These are phyloP conservation scores for Labrus mixtus DNA, from an alignment of 2,113 vertebrate genomes.

Conservation along the genomic window DNA sequence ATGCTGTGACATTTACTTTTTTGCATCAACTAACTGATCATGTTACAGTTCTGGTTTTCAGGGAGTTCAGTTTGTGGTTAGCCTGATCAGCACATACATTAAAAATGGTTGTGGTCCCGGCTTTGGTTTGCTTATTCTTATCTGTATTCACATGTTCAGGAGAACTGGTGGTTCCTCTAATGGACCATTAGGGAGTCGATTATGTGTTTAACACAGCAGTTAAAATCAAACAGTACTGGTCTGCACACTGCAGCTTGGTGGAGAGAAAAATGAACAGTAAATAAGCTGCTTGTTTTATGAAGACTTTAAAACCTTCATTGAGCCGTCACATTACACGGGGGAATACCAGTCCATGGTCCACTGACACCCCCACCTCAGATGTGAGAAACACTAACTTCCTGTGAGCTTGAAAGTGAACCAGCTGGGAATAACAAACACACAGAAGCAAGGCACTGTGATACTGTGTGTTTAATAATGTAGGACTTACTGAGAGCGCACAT, in stretches of 20 bases:
- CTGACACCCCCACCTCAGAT: not conserved
- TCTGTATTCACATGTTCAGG: no score
- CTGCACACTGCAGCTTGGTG: no score
- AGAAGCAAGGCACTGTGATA: not conserved
- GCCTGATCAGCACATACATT: not conserved
- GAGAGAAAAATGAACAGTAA: no score
- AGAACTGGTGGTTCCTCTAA: no score
- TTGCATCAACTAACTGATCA: no score
- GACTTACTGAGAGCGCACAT: not conserved
- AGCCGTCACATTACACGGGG: not conserved
- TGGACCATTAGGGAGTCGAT: no score
- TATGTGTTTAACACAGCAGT: no score
- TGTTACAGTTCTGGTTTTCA: no score
- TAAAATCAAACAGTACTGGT: no score
- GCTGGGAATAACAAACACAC: slow-evolving; percentile 3
- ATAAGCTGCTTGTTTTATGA: not conserved
- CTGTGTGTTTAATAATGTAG: slow-evolving; percentile 6
- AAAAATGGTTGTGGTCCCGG: not conserved
- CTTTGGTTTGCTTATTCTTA: not conserved
- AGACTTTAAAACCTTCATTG: not conserved
- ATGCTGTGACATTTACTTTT: no score
- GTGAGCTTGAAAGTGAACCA: not conserved
- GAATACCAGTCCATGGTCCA: not conserved
- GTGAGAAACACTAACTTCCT: not conserved
- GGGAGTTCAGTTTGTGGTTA: not conserved